Base-by-base conservation (phyloP, 1,140 invertebrate genomes). In the Gryon sp. region DNA sequence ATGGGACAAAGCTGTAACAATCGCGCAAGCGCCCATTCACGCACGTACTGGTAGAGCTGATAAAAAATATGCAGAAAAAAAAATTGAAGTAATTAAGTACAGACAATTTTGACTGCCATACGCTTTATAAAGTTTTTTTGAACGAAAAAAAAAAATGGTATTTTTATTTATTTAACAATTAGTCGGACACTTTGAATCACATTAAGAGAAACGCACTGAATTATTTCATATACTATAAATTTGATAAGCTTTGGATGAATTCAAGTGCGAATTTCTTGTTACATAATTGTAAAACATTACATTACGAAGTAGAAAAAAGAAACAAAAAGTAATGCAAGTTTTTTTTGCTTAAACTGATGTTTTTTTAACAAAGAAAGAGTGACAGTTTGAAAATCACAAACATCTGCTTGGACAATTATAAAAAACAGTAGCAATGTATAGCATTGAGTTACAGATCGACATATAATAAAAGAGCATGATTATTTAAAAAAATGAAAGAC, bases 11-110 rank as follows among this genome's bases (percentile, higher is more conserved):
- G n/a, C n/a, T n/a, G 6, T 32, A 6, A 20, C 18, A 34, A 12
- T 38, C 45, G 26, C 28, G 53, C 55, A 62, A 16, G 9, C 45
- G n/a, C n/a, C n/a, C 24, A 9, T 57, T 26, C 20, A 60, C 48
- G 60, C 48, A 63, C 50, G 48, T 68, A 52, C 41, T 24, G 15
- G 32, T 76, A 50, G 41, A 26, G 18, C 16, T 38, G 12, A 60
- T 12, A 70, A 48, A 66, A 66, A 46, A 6, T 9, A 12, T 28
- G 15, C 26, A 11, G 11, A 3, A 32, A 59, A 43, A 32, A 34
- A 41, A 50, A 50, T 28, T 45, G 4, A 36, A 50, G 15, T 68
- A 69, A 69, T 74, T 75, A 75, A 75, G 72, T 75, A 75, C 72
- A 66, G 45, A 74, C 60, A 70, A 70, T 28, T 38, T 7, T 12